Evolutionary conservation across 1,140 invertebrate genomes (phyloP), one percentile per base, ranked within the genome.

Genomic region (Macrosteles quadrilineatus): DNA sequence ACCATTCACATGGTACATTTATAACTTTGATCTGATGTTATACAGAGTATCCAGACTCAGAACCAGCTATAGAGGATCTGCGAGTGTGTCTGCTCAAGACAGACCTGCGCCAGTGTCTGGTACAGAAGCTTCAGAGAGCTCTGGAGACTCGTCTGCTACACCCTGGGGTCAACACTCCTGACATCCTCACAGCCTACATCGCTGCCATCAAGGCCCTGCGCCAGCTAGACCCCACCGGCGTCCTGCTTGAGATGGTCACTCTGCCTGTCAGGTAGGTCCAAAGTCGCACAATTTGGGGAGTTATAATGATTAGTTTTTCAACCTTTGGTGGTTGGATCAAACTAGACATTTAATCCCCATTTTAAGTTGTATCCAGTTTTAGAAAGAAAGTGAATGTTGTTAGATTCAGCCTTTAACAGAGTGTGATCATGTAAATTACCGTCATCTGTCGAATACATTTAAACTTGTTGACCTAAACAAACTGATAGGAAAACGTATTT

Each of bases 101-200:
- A 30, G 91, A 97, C 83, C 81, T 97, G 57, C 83, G 93, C 69
- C 80, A 87, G 32, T 86, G 88, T 65, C 82, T 98, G 12, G 91
- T 92, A 57, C 84, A 87, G 63, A 91, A 89, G 55, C 79, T 98
- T 11, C 91, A 94, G 81, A 83, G 83, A 74, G 91, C 93, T 14
- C 80, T 95, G 50, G 90, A 93, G 83, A 91, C 87, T 17, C 85
- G 94, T 74, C 81, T 97, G n/a, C 78, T 97, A 19, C 94, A 96
- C 82, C 92, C 93, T 17, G 97, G 96, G 71, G 97, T 99, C 0
- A 97, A 97, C 74, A 99, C 98, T n/a, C 88, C 92, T 45, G 96
- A 99, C 79, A 97, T 99, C 76, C 83, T 99, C 63, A 97, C 96
- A 30, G 97, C 96, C 0, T 99, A 99, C 80, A 92, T 99, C 23